Percentiles rank a stretch among this genome's conserved stretches.
Conservation (phyloP, 2,888 invertebrate species). For the Thymelicus sylvestris region DNA sequence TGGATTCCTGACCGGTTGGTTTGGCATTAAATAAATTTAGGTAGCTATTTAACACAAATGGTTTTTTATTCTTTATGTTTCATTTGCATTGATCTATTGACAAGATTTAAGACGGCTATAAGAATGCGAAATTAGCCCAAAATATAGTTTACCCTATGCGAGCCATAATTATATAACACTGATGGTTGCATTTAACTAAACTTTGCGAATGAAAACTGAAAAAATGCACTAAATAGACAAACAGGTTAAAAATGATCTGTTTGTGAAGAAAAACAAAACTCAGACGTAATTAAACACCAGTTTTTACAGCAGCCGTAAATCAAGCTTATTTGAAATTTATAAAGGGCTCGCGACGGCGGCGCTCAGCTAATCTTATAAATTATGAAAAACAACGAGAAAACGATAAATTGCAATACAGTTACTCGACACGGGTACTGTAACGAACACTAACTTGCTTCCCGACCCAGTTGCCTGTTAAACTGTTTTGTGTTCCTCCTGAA, state of each 20-base stretch:
- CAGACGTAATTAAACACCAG: constrained; percentile 52
- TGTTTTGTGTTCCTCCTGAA: constrained; percentile 2
- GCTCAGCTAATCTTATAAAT: constrained; percentile 68
- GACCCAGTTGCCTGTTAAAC: constrained; percentile 24
- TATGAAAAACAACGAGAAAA: constrained; percentile 73
- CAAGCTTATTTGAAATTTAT: constrained; percentile 70
- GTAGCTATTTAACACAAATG: no score
- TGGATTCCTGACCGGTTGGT: no score
- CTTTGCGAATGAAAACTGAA: not conserved
- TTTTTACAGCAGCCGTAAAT: constrained; percentile 60
- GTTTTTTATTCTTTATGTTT: no score
- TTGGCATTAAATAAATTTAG: no score
- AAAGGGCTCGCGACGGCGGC: constrained; percentile 58
- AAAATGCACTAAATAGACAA: not conserved
- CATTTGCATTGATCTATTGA: no score
- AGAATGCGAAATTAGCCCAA: no score
- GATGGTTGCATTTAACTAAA: no score
- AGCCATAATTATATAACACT: no score
- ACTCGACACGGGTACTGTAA: constrained; percentile 51
- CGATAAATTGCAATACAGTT: constrained; percentile 70
- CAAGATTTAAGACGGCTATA: no score
- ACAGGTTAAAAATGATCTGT: not conserved
- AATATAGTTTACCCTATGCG: no score
- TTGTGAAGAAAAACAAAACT: constrained; percentile 17
- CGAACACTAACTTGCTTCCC: constrained; percentile 39